Conservation (phyloP, 2,113 vertebrate species). For the Numida meleagris region DNA sequence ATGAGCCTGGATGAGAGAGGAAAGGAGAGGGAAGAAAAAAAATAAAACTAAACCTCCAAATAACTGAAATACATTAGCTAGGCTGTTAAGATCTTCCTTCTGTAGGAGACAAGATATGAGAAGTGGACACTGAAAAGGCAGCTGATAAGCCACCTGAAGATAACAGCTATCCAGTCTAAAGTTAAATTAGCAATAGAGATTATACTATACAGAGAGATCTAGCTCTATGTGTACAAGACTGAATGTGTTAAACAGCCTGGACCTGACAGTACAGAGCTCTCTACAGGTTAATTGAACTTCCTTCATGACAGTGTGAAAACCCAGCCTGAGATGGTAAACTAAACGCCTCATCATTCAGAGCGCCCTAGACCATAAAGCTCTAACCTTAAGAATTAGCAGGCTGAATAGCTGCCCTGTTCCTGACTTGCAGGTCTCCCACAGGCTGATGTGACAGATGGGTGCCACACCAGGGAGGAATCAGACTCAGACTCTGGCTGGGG, state of each 20-base stretch:
- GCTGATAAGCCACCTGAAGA: background rate
- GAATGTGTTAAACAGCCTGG: background rate
- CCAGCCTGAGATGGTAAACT: background rate
- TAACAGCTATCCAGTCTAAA: background rate
- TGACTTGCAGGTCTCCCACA: background rate
- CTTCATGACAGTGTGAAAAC: background rate
- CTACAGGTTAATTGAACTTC: background rate
- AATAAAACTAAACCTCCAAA: background rate
- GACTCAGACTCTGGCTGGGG: too few species aligned
- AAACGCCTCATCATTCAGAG: background rate
- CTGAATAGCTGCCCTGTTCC: background rate
- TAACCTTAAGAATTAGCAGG: background rate
- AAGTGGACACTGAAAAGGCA: background rate
- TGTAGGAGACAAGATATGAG: background rate
- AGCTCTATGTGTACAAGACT: background rate
- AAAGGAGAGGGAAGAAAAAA: background rate
- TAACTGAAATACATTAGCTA: background rate
- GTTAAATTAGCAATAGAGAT: background rate
- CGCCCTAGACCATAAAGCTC: background rate
- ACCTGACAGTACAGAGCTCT: background rate
- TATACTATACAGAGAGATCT: background rate
- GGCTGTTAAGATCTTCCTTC: background rate
- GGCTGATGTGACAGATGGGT: background rate
- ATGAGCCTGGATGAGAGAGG: background rate
- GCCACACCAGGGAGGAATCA: background rate